Evolutionary conservation across 2,113 vertebrate genomes (phyloP), one percentile per base, ranked within the genome.

Genomic region (Lophius piscatorius): DNA sequence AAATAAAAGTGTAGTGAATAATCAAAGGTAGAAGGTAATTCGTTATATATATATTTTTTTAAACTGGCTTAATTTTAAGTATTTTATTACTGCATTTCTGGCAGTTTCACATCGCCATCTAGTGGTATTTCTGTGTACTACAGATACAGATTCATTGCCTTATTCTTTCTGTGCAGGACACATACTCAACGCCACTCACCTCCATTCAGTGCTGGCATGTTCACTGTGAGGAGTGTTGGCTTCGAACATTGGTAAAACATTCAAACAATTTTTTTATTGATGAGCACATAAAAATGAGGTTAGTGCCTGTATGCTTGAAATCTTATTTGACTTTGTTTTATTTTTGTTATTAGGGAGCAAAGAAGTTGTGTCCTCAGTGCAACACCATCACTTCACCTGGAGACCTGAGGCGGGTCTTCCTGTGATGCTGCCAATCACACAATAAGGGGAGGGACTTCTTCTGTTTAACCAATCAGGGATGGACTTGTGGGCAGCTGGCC

Each of bases 131-230:
- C 41, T n/a, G 22, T 6, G 10, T 55, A 76, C 51, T 81, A 31
- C 87, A 63, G 6, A 4, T 21, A 2, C 17, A 2, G 17, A 17
- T n/a, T 51, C 38, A 21, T 36, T 6, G 16, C 7, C 24, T 42
- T 11, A 6, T 33, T 50, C 17, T 65, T 11, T 81, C 6, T 61
- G 35, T 65, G 10, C 77, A 94, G 93, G 93, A 92, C 60, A 90
- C 87, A 0, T 94, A 94, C 83, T 88, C 84, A 0, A 83, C 90
- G 16, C 93, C 92, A 0, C 87, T 94, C 40, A 88, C 93, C 4
- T 94, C 93, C 59, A 92, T 93, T 70, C 92, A 94, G 84, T 94
- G 93, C 72, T 94, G 93, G 93, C 93, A 94, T 35, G 90, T 93
- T 48, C 93, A 94, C 81, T 94, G 93, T 74, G 92, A 94, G 70